These are phyloP conservation scores for Papilio dardanus DNA, from an alignment of 1,140 invertebrate genomes.

Conservation along the genomic window DNA sequence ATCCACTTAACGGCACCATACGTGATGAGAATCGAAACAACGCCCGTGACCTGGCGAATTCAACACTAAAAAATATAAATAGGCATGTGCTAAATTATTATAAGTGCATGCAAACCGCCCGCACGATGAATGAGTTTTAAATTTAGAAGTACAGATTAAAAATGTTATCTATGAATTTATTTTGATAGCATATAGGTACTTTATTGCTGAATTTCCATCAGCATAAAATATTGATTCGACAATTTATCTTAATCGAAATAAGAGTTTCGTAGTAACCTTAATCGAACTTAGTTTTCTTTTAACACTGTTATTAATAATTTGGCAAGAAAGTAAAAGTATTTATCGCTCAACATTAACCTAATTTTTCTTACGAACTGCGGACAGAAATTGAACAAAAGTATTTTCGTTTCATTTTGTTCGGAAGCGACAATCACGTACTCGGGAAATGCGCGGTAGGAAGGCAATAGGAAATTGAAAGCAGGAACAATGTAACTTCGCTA, in stretches of 20 bases:
- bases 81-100: conserved; percentile 10
- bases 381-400: conserved; percentile 5
- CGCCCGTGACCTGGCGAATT: conserved; percentile 14
- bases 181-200: neutral
- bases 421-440: conserved; percentile 22
- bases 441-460: conserved; percentile 3
- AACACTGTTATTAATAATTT: neutral
- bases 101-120: conserved; percentile 1
- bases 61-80: conserved; percentile 17
- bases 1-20: neutral
- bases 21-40: neutral
- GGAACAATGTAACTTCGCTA: conserved; percentile 10
- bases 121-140: conserved; percentile 6
- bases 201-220: neutral
- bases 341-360: neutral
- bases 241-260: neutral
- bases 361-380: conserved; percentile 16
- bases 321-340: neutral
- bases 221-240: neutral
- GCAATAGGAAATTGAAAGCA: conserved; percentile 11
- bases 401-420: conserved; percentile 15
- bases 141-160: conserved; percentile 20
- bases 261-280: neutral
- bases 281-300: neutral
- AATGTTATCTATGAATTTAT: conserved; percentile 7